A percentile compares a stretch with the other conserved stretches of the same genome.
These are phyloP conservation scores for Lamprotornis superbus DNA, from an alignment of 2,113 vertebrate species.

Conservation along the genomic window DNA sequence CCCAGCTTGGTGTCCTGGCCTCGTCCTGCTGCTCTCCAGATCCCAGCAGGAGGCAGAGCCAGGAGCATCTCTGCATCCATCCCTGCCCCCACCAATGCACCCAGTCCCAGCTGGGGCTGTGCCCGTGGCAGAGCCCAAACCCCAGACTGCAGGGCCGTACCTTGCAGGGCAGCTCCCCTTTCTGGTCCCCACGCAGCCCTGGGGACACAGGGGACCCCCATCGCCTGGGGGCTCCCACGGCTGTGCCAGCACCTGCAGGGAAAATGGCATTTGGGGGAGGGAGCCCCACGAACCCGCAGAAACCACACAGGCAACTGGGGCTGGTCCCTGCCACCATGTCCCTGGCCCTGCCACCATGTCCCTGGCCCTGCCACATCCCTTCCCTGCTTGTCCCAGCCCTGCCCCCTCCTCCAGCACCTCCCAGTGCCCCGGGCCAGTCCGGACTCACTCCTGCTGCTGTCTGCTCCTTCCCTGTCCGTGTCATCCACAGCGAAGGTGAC, in stretches of 20 bases:
- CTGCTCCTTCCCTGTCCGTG: rapidly evolving
- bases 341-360: too few species aligned
- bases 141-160: background rate
- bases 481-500: rapidly evolving
- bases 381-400: too few species aligned
- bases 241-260: rapidly evolving
- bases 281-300: background rate
- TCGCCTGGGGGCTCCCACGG: rapidly evolving
- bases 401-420: background rate
- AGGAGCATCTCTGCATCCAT: background rate
- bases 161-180: background rate
- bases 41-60: background rate
- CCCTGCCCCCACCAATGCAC: rapidly evolving
- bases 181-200: background rate
- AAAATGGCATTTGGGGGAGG: rapidly evolving
- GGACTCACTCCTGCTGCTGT: background rate
- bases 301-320: background rate
- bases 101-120: rapidly evolving
- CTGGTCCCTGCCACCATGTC: rapidly evolving
- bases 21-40: background rate
- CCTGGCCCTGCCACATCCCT: rapidly evolving
- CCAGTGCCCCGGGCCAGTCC: background rate
- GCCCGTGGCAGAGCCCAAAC: background rate
- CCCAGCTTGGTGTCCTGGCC: background rate
- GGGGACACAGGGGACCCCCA: background rate